A percentile compares a stretch with the other conserved stretches of the same genome.
Conservation (phyloP, 2,113 vertebrate species). For the Lipophrys pholis region DNA sequence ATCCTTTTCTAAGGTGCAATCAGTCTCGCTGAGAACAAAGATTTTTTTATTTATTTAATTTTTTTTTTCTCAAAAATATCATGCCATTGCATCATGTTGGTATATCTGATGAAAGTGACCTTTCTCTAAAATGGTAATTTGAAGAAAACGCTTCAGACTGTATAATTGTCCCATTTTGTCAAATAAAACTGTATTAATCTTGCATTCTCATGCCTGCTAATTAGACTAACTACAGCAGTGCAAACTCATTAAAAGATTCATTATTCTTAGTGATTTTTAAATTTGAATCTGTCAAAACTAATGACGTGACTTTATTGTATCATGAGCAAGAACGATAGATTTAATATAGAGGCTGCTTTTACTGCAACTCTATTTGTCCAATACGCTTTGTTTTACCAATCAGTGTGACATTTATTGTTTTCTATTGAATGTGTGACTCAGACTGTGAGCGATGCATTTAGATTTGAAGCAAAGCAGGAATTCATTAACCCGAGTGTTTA, state of each 20-base stretch:
- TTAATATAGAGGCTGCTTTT: no score
- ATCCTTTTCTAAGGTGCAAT: conserved; percentile 40
- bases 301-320: conserved; percentile 13
- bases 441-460: conserved; percentile 32
- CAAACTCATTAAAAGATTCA: conserved; percentile 15
- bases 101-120: conserved; percentile 38
- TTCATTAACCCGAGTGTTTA: conserved; percentile 25
- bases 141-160: conserved; percentile 11
- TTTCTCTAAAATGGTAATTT: conserved; percentile 1
- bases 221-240: conserved; percentile 42
- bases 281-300: conserved; percentile 40
- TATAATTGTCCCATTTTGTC: not conserved
- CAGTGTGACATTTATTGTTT: conserved; percentile 44
- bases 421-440: conserved; percentile 43
- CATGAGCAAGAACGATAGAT: conserved; percentile 3
- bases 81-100: conserved; percentile 34
- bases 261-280: conserved; percentile 66
- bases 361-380: conserved; percentile 8
- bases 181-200: not conserved
- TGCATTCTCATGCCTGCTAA: conserved; percentile 28
- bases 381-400: conserved; percentile 47
- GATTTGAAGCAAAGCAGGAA: conserved; percentile 34
- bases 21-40: conserved; percentile 31
- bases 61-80: conserved; percentile 7
- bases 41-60: not conserved